Base-by-base conservation (phyloP, 2,888 invertebrate genomes). In the Drosophila setosimentum region DNA sequence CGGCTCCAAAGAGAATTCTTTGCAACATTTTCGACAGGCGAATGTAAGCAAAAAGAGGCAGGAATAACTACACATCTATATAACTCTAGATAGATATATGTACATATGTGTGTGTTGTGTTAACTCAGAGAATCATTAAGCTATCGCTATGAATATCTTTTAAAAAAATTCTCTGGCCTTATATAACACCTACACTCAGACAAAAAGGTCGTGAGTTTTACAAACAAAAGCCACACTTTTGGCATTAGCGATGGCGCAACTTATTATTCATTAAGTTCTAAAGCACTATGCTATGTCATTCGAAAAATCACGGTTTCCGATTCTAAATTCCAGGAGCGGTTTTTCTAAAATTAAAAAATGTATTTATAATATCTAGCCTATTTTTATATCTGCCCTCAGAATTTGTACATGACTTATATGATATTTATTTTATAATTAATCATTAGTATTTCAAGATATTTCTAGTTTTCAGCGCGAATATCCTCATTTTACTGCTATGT, bases 1-100 rank as follows among this genome's bases (percentile, higher is more conserved):
- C 65, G 68, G 69, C 72, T 53, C 54, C 68, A 53, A 61, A 45
- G 49, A 48, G 29, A 70, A 66, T 49, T 67, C 61, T 53, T 29
- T 60, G 33, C 57, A 49, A 37, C 65, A 45, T 53, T 73, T 58
- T 49, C 40, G 51, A 33, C 13, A 51, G 21, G 33, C 60, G 48
- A 60, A 37, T 32, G 67, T 37, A 45, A 62, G 51, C 48, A 63
- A 55, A 51, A 16, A 27, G 45, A 11, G 33, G n/a, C 72, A 4
- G 1, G 13, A 37, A 54, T 40, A n/a, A 42, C 16, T 29, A 40
- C n/a, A 21, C 32, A 51, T 51, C 13, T 32, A 29, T 29, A 50
- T 13, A 11, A 29, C 29, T 50, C 50, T 27, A n/a, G 6, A 29
- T 45, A 16, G 13, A 13, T 21, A 27, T 32, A 0, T 32, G 4